Base-by-base conservation (phyloP, 2,113 vertebrate species). In the Patagioenas fasciata region DNA sequence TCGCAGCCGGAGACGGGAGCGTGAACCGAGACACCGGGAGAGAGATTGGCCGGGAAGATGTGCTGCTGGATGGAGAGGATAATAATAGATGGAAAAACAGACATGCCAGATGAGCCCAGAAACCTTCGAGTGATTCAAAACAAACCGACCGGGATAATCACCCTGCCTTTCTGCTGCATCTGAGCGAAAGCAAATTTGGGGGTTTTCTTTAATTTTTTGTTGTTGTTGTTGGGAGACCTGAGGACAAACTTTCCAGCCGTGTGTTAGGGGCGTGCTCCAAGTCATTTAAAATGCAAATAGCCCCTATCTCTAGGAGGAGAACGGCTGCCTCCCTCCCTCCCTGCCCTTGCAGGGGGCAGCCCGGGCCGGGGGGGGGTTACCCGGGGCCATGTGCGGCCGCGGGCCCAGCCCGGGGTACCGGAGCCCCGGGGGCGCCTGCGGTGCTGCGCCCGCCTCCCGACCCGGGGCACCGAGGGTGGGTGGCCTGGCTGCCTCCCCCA, bases 201-300 rank as follows among this genome's bases (percentile, higher is more conserved):
- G 21, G 18, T 70, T 70, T 48, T 42, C 32, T 44, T 51, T 14
- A 4, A 25, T n/a, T 29, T 26, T 19, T 38, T 54, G 14, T 32
- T 10, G 42, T 7, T 17, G 15, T 7, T 36, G 23, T 42, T 74
- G 12, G 1, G 24, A 42, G 67, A 87, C 32, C 89, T 7, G 36
- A 67, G 21, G 61, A 81, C 48, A 95, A 94, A 95, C 83, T 96
- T 95, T 92, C 51, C 89, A 12, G 19, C 81, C 70, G 51, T 8
- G 85, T 11, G 69, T 28, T 16, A 28, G 85, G 75, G 71, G 88
- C 40, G 62, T 57, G 91, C 89, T 70, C 36, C 61, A 1, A 79
- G 89, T 88, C 61, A 95, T 88, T 94, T 92, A 94, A 90, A 92
- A 94, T 70, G 91, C 85, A 81, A 88, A 93, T 80, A 10, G 31